Evolutionary conservation across 2,113 vertebrate species (phyloP).

Genomic region (Rhynchopsitta pachyrhyncha): DNA sequence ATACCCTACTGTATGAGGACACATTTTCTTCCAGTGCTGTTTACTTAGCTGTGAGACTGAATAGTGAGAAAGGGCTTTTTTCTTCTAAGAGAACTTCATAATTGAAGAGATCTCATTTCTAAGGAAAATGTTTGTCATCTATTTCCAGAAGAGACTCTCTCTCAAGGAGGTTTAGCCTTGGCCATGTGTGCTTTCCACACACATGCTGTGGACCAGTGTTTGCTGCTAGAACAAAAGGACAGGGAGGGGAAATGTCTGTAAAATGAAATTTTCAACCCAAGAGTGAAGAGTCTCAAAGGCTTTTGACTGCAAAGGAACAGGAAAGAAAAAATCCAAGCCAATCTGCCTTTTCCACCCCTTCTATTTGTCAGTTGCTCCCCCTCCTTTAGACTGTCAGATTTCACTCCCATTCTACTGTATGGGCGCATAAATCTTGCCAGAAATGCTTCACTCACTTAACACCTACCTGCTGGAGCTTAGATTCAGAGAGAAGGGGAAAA

Average conservation of each 20-base stretch:
- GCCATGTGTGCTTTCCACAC: not conserved
- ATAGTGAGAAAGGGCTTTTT: not conserved
- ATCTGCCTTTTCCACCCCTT: slow-evolving; percentile 34
- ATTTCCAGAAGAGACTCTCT: slow-evolving; percentile 21
- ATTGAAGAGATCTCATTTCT: not conserved
- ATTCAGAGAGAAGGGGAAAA: not conserved
- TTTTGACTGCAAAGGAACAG: slow-evolving; percentile 38
- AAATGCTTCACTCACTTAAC: slow-evolving; percentile 64
- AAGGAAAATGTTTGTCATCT: not conserved
- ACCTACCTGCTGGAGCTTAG: slow-evolving; percentile 62
- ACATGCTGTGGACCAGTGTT: slow-evolving; percentile 6
- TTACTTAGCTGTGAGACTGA: not conserved
- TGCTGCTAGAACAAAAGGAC: slow-evolving; percentile 36
- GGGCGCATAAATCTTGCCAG: slow-evolving; percentile 58
- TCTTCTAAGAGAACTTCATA: not conserved
- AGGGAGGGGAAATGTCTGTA: slow-evolving; percentile 26
- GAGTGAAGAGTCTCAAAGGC: slow-evolving; percentile 27
- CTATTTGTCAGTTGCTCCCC: slow-evolving; percentile 41
- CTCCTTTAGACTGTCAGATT: slow-evolving; percentile 56
- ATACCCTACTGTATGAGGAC: not conserved
- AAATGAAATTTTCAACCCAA: slow-evolving; percentile 46
- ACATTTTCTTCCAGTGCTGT: not conserved
- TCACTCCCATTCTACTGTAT: slow-evolving; percentile 53
- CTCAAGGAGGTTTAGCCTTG: not conserved
- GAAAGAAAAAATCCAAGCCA: slow-evolving; percentile 55